phyloP scores from a whole-genome alignment of 2,797 vertebrate species.

The Halcyon chelicuti region DNA sequence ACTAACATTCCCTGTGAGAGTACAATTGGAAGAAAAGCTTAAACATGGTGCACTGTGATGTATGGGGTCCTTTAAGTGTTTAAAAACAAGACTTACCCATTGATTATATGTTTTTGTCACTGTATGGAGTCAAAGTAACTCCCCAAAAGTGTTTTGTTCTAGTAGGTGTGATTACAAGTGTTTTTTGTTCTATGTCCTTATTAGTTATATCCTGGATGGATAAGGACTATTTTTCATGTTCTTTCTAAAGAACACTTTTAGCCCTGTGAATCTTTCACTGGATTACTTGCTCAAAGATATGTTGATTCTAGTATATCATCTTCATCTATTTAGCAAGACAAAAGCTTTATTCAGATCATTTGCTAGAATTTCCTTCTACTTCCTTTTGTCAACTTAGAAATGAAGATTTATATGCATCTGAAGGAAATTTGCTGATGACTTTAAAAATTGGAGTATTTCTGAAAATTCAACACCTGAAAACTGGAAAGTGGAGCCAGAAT shows the following conservation, averaged over 20 bases:
- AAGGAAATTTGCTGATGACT: not conserved
- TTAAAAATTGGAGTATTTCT: not conserved
- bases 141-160: not conserved
- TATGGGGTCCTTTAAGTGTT: slow-evolving; percentile 55
- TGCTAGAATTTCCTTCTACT: not conserved
- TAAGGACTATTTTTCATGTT: not conserved
- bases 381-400: slow-evolving; percentile 8
- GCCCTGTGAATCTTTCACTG: not conserved
- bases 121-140: not conserved
- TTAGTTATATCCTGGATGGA: not conserved
- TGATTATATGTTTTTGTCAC: not conserved
- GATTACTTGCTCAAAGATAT: not conserved
- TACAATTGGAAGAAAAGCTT: slow-evolving; percentile 17
- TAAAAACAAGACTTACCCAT: not conserved
- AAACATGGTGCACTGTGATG: not conserved
- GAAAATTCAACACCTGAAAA: not conserved
- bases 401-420: slow-evolving; percentile 18
- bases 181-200: not conserved
- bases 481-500: not conserved
- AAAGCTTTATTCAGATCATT: not conserved
- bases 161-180: slow-evolving; percentile 3
- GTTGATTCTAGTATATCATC: not conserved
- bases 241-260: slow-evolving; percentile 6
- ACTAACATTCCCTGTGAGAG: not conserved
- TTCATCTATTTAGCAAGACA: slow-evolving; percentile 22